Conservation (phyloP, 2,797 vertebrate species). For the Hypotaenidia philippensis region DNA sequence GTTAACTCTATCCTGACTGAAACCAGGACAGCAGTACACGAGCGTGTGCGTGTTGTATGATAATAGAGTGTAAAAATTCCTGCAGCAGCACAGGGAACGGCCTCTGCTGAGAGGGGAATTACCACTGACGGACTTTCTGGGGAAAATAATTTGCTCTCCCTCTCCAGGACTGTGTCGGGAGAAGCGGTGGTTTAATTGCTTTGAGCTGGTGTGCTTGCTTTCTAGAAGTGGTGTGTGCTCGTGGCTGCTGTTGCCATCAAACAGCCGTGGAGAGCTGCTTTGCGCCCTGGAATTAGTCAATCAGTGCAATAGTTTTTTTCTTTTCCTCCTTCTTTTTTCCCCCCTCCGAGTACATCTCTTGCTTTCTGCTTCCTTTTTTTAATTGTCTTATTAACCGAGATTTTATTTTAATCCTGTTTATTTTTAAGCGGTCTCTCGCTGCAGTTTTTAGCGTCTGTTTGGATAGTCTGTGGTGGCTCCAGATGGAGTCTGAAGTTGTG, state of each 20-base stretch:
- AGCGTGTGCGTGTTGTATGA: accelerated
- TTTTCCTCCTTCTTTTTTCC: not conserved
- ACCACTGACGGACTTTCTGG: not conserved
- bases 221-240: not conserved
- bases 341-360: not conserved
- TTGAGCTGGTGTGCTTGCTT: not conserved
- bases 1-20: no score
- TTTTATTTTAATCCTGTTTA: conserved; percentile 23
- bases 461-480: conserved; percentile 33
- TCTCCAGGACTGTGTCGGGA: not conserved
- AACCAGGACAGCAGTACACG: no score
- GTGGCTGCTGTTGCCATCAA: not conserved
- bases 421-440: conserved; percentile 26
- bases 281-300: not conserved
- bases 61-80: not conserved
- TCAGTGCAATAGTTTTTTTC: not conserved
- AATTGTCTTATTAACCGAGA: not conserved
- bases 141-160: not conserved
- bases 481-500: conserved; percentile 32
- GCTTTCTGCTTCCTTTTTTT: not conserved
- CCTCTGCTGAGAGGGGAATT: not conserved
- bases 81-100: not conserved
- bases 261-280: not conserved
- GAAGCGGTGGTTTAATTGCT: not conserved
- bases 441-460: conserved; percentile 26